Conservation (phyloP, 1,140 invertebrate species). For the Listronotus bonariensis region DNA sequence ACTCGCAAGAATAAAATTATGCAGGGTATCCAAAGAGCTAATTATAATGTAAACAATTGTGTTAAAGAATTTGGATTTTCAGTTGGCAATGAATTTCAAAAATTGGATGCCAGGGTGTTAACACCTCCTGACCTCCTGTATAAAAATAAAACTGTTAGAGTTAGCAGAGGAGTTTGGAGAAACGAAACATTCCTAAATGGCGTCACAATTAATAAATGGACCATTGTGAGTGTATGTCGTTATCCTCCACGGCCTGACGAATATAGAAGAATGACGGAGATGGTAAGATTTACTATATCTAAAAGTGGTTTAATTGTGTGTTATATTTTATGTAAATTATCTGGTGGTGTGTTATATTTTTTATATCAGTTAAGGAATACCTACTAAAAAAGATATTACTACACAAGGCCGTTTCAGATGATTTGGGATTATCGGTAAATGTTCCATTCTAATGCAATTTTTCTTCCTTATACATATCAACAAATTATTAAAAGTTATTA, state of each 20-base stretch:
- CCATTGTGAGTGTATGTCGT: slow-evolving; percentile 49
- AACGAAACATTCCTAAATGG: slow-evolving; percentile 49
- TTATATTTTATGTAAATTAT: too few relatives aligned
- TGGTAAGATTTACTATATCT: slow-evolving; percentile 38
- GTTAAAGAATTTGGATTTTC: slow-evolving; percentile 65
- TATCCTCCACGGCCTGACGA: slow-evolving; percentile 29
- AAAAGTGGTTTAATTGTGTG: too few relatives aligned
- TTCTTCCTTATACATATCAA: too few relatives aligned
- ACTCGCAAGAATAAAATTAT: slow-evolving; percentile 67
- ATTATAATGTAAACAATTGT: slow-evolving; percentile 58
- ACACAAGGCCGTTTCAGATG: too few relatives aligned
- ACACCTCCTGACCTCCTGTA: slow-evolving; percentile 62
- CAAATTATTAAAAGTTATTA: too few relatives aligned
- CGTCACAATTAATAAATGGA: slow-evolving; percentile 52
- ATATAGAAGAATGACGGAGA: slow-evolving; percentile 33
- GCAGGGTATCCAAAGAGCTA: slow-evolving; percentile 58
- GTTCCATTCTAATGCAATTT: too few relatives aligned
- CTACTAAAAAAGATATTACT: too few relatives aligned
- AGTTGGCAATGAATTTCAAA: slow-evolving; percentile 60
- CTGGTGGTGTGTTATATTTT: too few relatives aligned
- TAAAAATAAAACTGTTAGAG: slow-evolving; percentile 33
- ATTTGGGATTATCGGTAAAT: too few relatives aligned
- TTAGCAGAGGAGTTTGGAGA: slow-evolving; percentile 59
- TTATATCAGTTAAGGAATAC: too few relatives aligned
- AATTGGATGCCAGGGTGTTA: slow-evolving; percentile 63